phyloP scores from a whole-genome alignment of 2,113 vertebrate genomes.

The Urocitellus parryii region DNA sequence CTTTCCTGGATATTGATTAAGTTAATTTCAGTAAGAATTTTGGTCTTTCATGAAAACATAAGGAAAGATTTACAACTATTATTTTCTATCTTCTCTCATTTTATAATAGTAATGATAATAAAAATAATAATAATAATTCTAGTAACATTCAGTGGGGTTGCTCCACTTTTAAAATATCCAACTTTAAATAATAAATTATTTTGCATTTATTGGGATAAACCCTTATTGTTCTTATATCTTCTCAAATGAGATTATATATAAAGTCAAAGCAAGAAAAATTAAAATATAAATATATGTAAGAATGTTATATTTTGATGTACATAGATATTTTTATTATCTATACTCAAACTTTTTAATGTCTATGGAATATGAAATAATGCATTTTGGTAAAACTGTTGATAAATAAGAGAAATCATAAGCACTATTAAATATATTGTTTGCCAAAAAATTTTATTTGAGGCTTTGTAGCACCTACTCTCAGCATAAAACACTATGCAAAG shows the following conservation, averaged over 20 bases:
- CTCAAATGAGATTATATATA: background rate
- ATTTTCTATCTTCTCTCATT: background rate
- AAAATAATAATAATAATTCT: background rate
- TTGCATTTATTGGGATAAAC: background rate
- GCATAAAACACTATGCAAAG: background rate
- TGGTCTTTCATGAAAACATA: too few relatives aligned
- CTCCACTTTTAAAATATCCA: background rate
- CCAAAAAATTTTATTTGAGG: background rate
- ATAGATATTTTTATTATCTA: background rate
- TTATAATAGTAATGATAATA: background rate
- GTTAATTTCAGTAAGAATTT: too few relatives aligned
- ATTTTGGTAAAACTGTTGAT: background rate
- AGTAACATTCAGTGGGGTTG: background rate
- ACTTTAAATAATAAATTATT: background rate
- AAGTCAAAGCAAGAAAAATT: background rate
- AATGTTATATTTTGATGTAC: background rate
- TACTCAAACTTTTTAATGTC: background rate
- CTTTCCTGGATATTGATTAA: too few relatives aligned
- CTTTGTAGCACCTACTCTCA: background rate
- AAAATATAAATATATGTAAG: background rate
- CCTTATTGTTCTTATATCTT: too few relatives aligned
- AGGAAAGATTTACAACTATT: too few relatives aligned
- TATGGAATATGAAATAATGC: background rate
- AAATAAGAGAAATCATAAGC: background rate
- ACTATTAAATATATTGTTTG: background rate